Conservation (phyloP, 1,140 invertebrate species). For the Babylonia areolata region DNA sequence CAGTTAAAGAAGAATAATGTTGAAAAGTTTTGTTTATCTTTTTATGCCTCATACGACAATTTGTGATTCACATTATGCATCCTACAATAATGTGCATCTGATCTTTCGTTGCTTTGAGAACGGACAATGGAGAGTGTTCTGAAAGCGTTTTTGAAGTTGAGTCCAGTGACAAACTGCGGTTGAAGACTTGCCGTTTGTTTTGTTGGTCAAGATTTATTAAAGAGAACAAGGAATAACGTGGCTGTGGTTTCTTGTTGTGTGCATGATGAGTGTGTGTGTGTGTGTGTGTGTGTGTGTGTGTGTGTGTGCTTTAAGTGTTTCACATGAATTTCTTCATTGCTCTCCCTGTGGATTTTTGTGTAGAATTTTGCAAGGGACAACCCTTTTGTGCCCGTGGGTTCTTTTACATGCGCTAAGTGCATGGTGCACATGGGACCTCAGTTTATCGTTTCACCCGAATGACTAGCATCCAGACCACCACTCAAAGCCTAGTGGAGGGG, state of each 20-base stretch:
- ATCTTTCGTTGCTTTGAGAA: background rate
- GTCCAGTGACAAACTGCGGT: background rate
- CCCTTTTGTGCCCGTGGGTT: no score
- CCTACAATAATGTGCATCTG: background rate
- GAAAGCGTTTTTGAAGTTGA: background rate
- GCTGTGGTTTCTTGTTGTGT: no score
- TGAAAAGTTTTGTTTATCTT: background rate
- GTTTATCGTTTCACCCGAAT: no score
- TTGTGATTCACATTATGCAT: constrained; percentile 1
- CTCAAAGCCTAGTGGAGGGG: no score
- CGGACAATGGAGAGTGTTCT: background rate
- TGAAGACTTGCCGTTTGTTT: constrained; percentile 13
- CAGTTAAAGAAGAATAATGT: no score
- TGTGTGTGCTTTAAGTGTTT: constrained; percentile 6
- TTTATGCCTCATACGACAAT: background rate
- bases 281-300: background rate
- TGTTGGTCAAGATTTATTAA: constrained; percentile 23
- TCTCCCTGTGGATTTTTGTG: no score
- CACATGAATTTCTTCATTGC: no score
- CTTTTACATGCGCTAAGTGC: no score
- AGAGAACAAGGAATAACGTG: background rate
- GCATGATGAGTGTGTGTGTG: background rate
- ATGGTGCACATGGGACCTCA: no score
- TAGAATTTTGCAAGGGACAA: no score
- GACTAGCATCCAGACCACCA: no score